Conservation (phyloP, 2,797 vertebrate species). For the Argya squamiceps region DNA sequence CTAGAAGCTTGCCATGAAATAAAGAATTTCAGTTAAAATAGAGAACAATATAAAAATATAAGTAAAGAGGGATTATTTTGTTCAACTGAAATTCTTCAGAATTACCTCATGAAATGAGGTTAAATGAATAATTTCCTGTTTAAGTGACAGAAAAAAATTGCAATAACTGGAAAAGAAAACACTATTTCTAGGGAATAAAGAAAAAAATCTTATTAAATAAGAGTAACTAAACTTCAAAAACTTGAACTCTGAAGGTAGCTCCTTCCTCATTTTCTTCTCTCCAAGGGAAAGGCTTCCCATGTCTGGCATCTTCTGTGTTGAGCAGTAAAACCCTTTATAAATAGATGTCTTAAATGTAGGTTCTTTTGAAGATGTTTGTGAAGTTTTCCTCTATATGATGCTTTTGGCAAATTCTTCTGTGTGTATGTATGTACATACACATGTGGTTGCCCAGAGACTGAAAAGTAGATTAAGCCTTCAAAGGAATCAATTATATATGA, state of each 20-base stretch:
- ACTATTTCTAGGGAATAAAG: not conserved
- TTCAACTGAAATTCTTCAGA: not conserved
- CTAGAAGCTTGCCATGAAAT: not conserved
- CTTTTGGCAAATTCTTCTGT: not conserved
- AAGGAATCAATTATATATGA: not conserved
- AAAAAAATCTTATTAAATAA: not conserved
- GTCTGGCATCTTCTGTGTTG: not conserved
- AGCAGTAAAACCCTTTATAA: not conserved
- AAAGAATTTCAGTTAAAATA: not conserved
- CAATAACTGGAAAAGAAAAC: not conserved
- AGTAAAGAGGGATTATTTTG: not conserved
- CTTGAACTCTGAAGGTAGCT: not conserved
- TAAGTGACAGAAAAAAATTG: not conserved
- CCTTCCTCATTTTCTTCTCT: not conserved
- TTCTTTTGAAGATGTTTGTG: not conserved
- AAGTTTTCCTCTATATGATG: not conserved
- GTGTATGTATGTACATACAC: accelerated
- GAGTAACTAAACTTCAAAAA: not conserved
- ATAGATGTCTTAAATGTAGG: not conserved
- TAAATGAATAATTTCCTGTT: not conserved
- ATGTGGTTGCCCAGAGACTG: not conserved
- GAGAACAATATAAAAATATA: not conserved
- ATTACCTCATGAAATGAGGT: not conserved
- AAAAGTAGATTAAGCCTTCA: not conserved
- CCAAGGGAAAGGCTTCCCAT: not conserved